A percentile compares a stretch with the other conserved stretches of the same genome.
Conservation (phyloP, 2,888 invertebrate species). For the Mythimna lalbum region DNA sequence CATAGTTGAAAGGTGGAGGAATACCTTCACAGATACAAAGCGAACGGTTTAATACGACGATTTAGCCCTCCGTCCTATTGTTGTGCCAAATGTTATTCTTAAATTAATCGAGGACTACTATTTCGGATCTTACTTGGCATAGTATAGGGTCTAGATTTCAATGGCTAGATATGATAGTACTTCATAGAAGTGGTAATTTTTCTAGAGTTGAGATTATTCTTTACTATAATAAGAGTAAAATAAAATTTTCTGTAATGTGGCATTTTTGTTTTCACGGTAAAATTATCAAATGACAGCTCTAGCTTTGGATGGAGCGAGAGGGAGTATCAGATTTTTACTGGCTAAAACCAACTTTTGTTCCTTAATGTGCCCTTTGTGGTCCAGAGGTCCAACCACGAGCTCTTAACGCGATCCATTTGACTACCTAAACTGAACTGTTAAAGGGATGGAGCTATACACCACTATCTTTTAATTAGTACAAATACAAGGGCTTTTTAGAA, state of each 20-base stretch:
- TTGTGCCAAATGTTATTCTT: conserved; percentile 68
- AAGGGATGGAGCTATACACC: too few species aligned
- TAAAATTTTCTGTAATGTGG: not conserved
- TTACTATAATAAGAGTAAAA: conserved; percentile 17
- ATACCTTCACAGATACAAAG: conserved; percentile 84
- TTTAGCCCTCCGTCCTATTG: conserved; percentile 78
- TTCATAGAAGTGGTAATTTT: conserved; percentile 8
- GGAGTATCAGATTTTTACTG: too few species aligned
- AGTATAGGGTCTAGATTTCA: conserved; percentile 40
- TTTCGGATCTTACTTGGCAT: conserved; percentile 24
- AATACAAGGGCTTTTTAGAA: too few species aligned
- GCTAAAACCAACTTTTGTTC: too few species aligned
- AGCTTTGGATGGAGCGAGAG: too few species aligned
- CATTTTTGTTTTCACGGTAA: too few species aligned
- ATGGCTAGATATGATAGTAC: not conserved
- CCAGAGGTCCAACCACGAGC: too few species aligned
- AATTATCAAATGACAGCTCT: too few species aligned
- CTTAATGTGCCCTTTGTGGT: too few species aligned
- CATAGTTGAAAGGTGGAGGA: conserved; percentile 82
- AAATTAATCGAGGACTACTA: conserved; percentile 50
- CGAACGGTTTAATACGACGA: conserved; percentile 82
- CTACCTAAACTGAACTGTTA: too few species aligned
- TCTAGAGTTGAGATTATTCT: conserved; percentile 9
- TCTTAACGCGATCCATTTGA: too few species aligned
- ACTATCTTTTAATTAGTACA: too few species aligned